Base-by-base conservation (phyloP, 2,113 vertebrate species). In the Pterocles burchelli region DNA sequence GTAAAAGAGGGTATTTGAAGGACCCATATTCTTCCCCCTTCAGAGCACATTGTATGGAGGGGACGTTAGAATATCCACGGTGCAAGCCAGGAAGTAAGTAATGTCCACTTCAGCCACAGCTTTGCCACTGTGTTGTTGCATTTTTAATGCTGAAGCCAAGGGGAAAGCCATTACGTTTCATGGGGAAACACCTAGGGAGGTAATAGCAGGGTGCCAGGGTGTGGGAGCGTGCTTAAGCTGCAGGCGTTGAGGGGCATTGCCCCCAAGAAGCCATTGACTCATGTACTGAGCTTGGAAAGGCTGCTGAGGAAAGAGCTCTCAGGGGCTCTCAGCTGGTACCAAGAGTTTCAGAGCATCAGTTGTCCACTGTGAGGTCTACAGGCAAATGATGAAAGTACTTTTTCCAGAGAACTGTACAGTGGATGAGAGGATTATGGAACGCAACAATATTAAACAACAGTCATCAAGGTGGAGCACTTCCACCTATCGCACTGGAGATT, bases 391-490 rank as follows among this genome's bases (percentile, higher is more conserved):
- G 5, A 9, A 46, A 62, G 11, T 43, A 3, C 33, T 70, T 70
- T 49, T 78, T 75, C 31, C 90, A 95, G 96, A 2, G 17, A 19
- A 7, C 34, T 96, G 93, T 22, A 10, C 2, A 4, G 5, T 95
- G 66, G 1, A 2, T 22, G 0, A 2, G 4, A 2, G 0, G 2
- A 6, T 13, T 2, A 85, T 96, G 92, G 4, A 51, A 2, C 3
- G 0, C 1, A 91, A 96, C 29, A 19, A 92, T 2, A 96, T 97
- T 31, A 4, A 2, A 17, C 2, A 94, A 5, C 17, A 36, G 22
- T 10, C 62, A 4, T 1, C 26, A 7, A 3, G 24, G 1, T 1
- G 1, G 0, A 9, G 13, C 2, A 1, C 0, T 72, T 5, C 1
- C 26, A 74, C 0, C 25, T 92, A 48, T 13, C 2, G 0, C 11